Evolutionary conservation across 2,888 invertebrate species (phyloP).

Genomic region (Sminthurinus aureus): DNA sequence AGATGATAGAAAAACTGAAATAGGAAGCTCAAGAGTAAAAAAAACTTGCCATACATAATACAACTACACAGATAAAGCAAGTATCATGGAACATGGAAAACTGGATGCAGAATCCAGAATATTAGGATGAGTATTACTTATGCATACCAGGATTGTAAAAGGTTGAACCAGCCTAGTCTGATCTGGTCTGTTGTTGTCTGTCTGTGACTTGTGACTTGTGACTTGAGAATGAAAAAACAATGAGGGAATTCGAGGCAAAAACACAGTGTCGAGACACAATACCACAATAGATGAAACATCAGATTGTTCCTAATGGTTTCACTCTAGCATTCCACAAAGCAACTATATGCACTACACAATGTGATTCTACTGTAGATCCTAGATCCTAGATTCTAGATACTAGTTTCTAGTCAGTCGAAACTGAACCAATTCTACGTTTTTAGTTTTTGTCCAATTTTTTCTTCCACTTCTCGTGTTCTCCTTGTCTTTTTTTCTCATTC

Average conservation of each 20-base stretch:
- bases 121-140: background rate
- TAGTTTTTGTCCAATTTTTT: background rate
- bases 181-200: background rate
- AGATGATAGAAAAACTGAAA: no score
- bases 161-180: background rate
- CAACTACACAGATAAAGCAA: background rate
- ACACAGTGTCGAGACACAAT: slow-evolving; percentile 4
- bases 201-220: background rate
- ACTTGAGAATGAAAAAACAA: background rate
- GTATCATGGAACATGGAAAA: background rate
- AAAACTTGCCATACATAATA: no score
- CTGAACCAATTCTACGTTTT: background rate
- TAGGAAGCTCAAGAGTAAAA: no score
- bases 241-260: background rate
- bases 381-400: background rate
- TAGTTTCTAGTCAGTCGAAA: background rate
- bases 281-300: slow-evolving; percentile 34
- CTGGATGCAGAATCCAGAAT: background rate
- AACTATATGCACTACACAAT: background rate
- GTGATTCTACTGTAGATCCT: background rate
- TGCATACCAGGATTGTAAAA: background rate
- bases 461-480: background rate
- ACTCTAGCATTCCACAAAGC: slow-evolving; percentile 4
- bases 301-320: slow-evolving; percentile 32
- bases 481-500: slow-evolving; percentile 3